Base-by-base conservation (phyloP, 1,140 invertebrate species). In the Elymnias hypermnestra region DNA sequence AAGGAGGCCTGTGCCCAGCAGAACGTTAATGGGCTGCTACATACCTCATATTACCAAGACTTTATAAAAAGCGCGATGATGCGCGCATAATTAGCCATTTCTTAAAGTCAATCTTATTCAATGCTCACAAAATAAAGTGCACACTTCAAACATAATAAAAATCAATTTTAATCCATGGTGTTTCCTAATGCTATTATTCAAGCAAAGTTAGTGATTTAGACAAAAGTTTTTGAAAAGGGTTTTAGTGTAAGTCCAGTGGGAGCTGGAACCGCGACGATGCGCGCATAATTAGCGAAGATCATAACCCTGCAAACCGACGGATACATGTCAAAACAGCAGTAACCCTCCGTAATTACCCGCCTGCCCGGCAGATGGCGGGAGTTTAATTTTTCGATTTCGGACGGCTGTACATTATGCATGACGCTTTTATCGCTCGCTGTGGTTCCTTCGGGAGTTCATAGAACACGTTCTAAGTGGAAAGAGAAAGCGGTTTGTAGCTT, bases 341-440 rank as follows among this genome's bases (percentile, higher is more conserved):
- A 67, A 67, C 73, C 72, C 72, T 66, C 62, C 63, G 58, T 76
- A 75, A 81, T 81, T 77, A 77, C 54, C 51, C 66, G 49, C 54
- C 45, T 64, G 53, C 55, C 68, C 65, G 71, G 59, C 74, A 82
- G 75, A 77, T 77, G 73, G 73, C 70, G 66, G 55, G 65, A 70
- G 69, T 79, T 79, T 79, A 83, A 83, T 83, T 83, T 83, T 79
- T 83, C 78, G 78, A 79, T 83, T 83, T 83, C 74, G 78, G 73
- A 73, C 78, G 60, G 47, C 52, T 52, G 56, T 83, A 64, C 70
- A 83, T 83, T 72, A 83, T 83, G 73, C 70, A 79, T 73, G 75
- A 79, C 63, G 75, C 75, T 79, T 83, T 83, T 83, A 83, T 83
- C 78, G 75, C 75, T 71, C 57, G 57, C 73, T 66, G 78, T 63